Conservation (phyloP, 2,888 invertebrate species). For the Limnephilus lunatus region DNA sequence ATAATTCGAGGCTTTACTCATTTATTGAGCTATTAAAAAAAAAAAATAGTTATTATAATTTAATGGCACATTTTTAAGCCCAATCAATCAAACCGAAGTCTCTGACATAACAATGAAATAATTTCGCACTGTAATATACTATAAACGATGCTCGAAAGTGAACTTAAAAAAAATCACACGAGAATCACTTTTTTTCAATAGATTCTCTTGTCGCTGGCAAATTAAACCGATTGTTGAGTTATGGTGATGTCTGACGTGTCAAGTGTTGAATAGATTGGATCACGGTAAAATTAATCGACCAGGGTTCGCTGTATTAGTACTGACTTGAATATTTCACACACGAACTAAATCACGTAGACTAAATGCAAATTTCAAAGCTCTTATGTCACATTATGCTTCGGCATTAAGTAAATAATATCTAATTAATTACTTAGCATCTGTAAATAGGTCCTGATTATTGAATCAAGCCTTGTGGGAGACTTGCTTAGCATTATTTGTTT, state of each 20-base stretch:
- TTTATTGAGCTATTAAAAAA: too few species aligned
- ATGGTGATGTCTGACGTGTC: not conserved
- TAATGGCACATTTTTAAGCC: not conserved
- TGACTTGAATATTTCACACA: not conserved
- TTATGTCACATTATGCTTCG: not conserved
- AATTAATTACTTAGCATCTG: slow-evolving; percentile 10
- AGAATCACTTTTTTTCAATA: not conserved
- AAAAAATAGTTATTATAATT: not conserved
- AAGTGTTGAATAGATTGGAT: not conserved
- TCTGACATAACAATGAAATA: not conserved
- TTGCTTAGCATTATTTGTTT: not conserved
- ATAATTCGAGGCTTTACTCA: too few species aligned
- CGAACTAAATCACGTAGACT: not conserved
- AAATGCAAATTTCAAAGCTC: not conserved
- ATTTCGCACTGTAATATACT: not conserved
- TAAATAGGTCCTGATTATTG: slow-evolving; percentile 4
- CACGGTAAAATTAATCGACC: not conserved
- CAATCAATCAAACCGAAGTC: not conserved
- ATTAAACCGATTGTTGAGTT: not conserved
- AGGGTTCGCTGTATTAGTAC: not conserved
- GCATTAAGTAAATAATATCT: not conserved
- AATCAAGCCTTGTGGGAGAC: not conserved
- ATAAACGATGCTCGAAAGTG: not conserved
- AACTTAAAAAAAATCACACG: not conserved
- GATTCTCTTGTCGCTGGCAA: not conserved